Evolutionary conservation across 2,113 vertebrate species (phyloP).

Genomic region (Engystomops pustulosus): DNA sequence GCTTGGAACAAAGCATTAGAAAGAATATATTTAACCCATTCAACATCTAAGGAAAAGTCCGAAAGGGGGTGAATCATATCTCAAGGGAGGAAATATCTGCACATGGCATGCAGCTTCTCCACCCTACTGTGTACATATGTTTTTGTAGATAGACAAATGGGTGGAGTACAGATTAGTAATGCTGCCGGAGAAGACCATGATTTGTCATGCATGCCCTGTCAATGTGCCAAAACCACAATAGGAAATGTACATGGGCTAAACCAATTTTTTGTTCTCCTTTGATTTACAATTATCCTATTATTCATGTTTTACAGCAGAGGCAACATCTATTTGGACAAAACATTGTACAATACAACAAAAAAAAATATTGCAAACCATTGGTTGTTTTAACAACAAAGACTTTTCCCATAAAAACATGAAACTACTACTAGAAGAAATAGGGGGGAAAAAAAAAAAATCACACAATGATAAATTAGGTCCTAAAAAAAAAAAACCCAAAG

Average conservation of each 20-base stretch:
- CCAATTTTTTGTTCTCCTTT: background rate
- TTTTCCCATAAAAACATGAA: too few species aligned
- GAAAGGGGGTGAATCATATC: background rate
- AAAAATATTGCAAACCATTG: too few species aligned
- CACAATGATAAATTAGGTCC: background rate
- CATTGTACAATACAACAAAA: too few species aligned
- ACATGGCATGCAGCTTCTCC: background rate
- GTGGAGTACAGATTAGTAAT: slow-evolving; percentile 22
- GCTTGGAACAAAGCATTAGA: background rate
- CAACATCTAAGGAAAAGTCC: background rate
- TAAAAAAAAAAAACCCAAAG: too few species aligned
- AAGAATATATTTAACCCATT: slow-evolving; percentile 15
- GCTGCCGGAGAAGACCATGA: background rate
- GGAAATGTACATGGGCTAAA: background rate
- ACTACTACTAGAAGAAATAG: too few species aligned
- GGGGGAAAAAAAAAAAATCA: too few species aligned
- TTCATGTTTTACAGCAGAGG: too few species aligned
- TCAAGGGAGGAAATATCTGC: background rate
- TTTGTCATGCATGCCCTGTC: background rate
- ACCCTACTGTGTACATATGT: slow-evolving; percentile 37
- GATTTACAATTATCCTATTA: too few species aligned
- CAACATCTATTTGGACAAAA: too few species aligned
- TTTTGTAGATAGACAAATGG: background rate
- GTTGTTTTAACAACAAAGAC: background rate
- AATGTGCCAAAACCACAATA: background rate